Percentiles rank a stretch among this genome's conserved stretches.
phyloP scores from a whole-genome alignment of 2,113 vertebrate species.

The Hemiscyllium ocellatum region DNA sequence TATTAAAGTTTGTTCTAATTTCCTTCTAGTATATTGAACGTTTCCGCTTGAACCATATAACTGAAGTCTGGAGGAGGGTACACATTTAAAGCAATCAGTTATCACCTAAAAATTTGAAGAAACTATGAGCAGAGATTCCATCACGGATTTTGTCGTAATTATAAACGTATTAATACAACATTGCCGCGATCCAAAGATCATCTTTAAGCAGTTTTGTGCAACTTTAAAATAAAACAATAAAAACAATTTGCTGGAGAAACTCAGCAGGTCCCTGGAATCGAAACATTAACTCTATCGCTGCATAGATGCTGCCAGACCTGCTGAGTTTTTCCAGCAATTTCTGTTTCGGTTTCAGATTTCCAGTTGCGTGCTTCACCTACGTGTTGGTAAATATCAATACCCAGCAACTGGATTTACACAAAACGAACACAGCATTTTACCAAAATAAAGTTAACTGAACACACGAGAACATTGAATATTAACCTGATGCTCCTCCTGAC shows the following conservation, averaged over 20 bases:
- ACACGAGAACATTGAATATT: neutral
- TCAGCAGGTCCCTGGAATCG: no score
- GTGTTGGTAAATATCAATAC: neutral
- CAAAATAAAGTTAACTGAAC: neutral
- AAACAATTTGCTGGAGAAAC: no score
- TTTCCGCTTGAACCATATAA: neutral
- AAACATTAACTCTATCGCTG: no score
- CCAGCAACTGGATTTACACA: neutral
- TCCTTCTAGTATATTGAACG: neutral
- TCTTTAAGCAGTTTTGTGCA: neutral
- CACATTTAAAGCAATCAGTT: neutral
- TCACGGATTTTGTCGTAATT: neutral
- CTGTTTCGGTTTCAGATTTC: no score
- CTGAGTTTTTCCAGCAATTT: no score
- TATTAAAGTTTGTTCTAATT: neutral
- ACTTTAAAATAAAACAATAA: neutral
- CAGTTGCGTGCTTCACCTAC: no score
- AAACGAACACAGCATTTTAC: neutral
- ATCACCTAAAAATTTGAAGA: neutral
- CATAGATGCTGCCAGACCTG: no score
- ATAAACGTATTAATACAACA: neutral
- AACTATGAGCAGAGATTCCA: neutral
- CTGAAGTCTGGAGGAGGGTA: neutral
- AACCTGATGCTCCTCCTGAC: slow-evolving; percentile 43
- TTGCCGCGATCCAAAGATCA: neutral